These are phyloP conservation scores for Sardina pilchardus DNA, from an alignment of 2,113 vertebrate species.

Conservation along the genomic window DNA sequence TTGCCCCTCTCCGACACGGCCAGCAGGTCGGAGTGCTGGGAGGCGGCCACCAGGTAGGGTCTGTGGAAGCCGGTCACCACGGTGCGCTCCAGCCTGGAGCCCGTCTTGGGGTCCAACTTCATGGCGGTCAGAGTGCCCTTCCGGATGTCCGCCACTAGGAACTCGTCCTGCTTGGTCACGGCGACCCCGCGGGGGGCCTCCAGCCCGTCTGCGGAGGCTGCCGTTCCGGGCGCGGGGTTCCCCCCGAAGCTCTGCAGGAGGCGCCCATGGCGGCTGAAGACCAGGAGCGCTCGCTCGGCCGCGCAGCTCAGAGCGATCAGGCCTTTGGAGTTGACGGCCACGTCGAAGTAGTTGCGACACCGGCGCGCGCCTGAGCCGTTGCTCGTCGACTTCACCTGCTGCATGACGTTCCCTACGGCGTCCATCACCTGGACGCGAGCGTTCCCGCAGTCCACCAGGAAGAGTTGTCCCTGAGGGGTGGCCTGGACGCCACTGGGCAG, in stretches of 20 bases:
- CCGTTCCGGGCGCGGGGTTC: constrained; percentile 43
- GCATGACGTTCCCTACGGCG: constrained; percentile 67
- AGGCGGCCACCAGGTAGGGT: constrained; percentile 74
- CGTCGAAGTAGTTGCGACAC: constrained; percentile 76
- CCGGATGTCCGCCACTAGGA: constrained; percentile 76
- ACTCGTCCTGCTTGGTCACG: constrained; percentile 67
- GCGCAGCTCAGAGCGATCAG: constrained; percentile 75
- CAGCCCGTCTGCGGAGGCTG: constrained; percentile 63
- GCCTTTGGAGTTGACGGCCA: constrained; percentile 74
- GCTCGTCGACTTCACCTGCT: constrained; percentile 67
- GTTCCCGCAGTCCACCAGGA: constrained; percentile 79
- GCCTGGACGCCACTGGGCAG: constrained; percentile 74
- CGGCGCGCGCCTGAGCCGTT: constrained; percentile 46
- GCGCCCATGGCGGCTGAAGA: constrained; percentile 74
- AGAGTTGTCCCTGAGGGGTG: constrained; percentile 70
- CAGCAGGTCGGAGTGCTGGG: constrained; percentile 65
- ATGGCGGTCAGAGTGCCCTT: constrained; percentile 71
- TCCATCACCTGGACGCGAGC: constrained; percentile 76
- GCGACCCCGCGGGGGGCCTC: constrained; percentile 77
- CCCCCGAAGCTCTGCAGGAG: constrained; percentile 75
- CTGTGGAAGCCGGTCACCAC: constrained; percentile 75
- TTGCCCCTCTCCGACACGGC: constrained; percentile 76
- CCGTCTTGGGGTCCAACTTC: constrained; percentile 67
- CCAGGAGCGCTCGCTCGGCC: constrained; percentile 68
- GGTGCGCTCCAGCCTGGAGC: constrained; percentile 65